Evolutionary conservation across 2,113 vertebrate species (phyloP).

Genomic region (Gobiocypris rarus): DNA sequence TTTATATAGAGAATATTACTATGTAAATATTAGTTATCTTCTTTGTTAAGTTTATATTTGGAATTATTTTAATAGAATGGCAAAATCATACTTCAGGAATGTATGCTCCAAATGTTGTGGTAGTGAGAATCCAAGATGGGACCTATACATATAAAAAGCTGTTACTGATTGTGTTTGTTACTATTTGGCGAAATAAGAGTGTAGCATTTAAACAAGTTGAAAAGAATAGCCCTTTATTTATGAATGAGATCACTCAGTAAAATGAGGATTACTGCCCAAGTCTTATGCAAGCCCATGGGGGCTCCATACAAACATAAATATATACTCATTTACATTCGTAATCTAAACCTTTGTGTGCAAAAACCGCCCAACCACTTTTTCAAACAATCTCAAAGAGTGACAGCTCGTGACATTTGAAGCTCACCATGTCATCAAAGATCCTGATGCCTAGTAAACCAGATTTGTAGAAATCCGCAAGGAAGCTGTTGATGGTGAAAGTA

Average conservation of each 20-base stretch:
- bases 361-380: not conserved
- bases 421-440: slow-evolving; percentile 79
- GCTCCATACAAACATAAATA: too few relatives aligned
- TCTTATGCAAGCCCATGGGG: too few relatives aligned
- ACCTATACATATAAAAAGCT: not conserved
- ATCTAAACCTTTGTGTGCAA: not conserved
- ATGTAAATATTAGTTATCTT: not conserved
- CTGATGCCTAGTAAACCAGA: slow-evolving; percentile 45
- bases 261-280: too few relatives aligned
- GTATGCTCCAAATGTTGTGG: not conserved
- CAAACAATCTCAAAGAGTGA: not conserved
- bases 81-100: not conserved
- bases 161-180: not conserved
- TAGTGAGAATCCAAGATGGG: not conserved
- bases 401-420: not conserved
- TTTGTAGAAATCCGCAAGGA: slow-evolving; percentile 73
- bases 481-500: slow-evolving; percentile 69
- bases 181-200: too few relatives aligned
- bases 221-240: not conserved
- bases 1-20: not conserved
- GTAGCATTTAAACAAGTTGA: too few relatives aligned
- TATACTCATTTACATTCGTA: not conserved
- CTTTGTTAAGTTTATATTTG: not conserved
- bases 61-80: not conserved
- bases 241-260: too few relatives aligned